These are phyloP conservation scores for Eueremaeus valkanovi DNA, from an alignment of 2,888 invertebrate species.

Conservation along the genomic window DNA sequence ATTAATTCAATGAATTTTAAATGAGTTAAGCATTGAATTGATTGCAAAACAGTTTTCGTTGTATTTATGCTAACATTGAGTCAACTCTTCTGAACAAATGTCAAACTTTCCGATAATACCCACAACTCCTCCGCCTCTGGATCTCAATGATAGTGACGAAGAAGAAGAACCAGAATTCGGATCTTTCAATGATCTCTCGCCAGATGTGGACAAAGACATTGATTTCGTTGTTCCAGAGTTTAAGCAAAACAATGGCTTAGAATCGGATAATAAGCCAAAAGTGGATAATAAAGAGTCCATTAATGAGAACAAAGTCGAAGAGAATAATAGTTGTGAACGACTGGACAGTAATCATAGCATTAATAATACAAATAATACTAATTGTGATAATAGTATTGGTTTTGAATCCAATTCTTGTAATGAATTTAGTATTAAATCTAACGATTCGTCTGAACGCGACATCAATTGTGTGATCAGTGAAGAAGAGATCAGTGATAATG, in stretches of 20 bases:
- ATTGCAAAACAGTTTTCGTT: not conserved
- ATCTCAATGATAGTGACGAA: not conserved
- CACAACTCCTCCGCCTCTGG: conserved; percentile 26
- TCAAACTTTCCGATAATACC: conserved; percentile 27
- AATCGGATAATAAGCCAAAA: not conserved
- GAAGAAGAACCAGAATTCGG: conserved; percentile 12
- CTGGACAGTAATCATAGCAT: not conserved
- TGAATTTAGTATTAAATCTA: not conserved
- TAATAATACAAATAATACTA: not conserved
- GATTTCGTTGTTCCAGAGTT: not conserved
- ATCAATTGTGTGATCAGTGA: not conserved
- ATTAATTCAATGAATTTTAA: too few species aligned
- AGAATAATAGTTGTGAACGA: not conserved
- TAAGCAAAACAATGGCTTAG: not conserved
- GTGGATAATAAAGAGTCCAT: too few species aligned
- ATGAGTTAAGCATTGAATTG: not conserved
- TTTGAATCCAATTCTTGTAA: not conserved
- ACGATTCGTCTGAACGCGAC: not conserved
- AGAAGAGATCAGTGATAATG: not conserved
- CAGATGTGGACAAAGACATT: not conserved
- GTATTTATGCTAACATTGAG: not conserved
- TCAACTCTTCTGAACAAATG: not conserved
- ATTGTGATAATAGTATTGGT: not conserved
- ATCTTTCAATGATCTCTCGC: not conserved
- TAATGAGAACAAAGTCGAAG: not conserved